Percentiles rank a stretch among this genome's conserved stretches.
phyloP scores from a whole-genome alignment of 2,113 vertebrate genomes.

The Silurus glanis region DNA sequence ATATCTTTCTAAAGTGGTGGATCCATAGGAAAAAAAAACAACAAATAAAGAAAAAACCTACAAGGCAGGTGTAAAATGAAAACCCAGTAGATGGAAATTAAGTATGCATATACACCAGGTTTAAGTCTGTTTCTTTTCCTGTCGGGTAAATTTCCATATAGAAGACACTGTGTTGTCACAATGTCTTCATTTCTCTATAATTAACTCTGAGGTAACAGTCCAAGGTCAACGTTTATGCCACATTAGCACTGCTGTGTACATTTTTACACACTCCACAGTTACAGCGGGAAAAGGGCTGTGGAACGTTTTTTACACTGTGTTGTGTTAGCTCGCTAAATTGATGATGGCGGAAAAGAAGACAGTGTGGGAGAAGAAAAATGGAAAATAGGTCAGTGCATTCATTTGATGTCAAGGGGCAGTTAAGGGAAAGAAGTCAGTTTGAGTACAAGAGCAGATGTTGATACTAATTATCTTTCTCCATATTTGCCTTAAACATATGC shows the following conservation, averaged over 20 bases:
- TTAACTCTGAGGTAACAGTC: background rate
- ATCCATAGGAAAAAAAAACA: background rate
- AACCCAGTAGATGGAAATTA: background rate
- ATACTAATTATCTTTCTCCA: background rate
- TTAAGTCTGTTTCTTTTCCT: background rate
- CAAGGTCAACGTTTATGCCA: background rate
- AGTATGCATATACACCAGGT: background rate
- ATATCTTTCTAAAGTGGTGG: background rate
- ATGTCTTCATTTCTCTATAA: background rate
- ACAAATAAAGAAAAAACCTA: background rate
- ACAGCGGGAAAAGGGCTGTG: background rate
- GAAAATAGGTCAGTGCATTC: conserved; percentile 66
- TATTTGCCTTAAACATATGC: background rate
- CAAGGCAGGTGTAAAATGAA: background rate
- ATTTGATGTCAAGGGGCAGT: conserved; percentile 53
- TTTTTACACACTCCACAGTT: background rate
- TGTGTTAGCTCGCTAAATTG: conserved; percentile 21
- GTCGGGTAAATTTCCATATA: background rate
- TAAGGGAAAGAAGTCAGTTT: background rate
- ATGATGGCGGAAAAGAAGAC: conserved; percentile 13
- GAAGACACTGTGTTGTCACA: background rate
- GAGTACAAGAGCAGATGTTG: background rate
- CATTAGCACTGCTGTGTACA: conserved; percentile 6
- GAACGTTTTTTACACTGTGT: conserved; percentile 23
- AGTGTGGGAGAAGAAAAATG: conserved; percentile 19